Conservation (phyloP, 2,797 vertebrate species). For the Falco naumanni region DNA sequence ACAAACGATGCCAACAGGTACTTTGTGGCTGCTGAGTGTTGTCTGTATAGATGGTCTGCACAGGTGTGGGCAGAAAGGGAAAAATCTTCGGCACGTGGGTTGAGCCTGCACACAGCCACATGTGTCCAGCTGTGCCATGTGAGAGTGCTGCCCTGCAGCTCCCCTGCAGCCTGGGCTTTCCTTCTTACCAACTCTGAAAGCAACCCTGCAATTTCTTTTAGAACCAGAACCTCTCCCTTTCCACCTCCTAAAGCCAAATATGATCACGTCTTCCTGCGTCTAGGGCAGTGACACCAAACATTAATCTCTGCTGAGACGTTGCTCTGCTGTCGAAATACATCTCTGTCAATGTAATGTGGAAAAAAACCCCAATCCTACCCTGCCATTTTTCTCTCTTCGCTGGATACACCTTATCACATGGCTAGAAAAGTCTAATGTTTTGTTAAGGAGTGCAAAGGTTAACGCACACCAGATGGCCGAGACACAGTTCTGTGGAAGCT, state of each 20-base stretch:
- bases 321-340: neutral
- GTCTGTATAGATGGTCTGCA: neutral
- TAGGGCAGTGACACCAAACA: constrained; percentile 12
- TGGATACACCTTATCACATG: constrained; percentile 69
- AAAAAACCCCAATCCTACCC: neutral
- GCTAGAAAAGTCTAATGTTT: constrained; percentile 75
- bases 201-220: constrained; percentile 38
- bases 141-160: neutral
- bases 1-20: neutral
- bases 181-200: neutral
- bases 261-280: neutral
- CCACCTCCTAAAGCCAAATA: neutral
- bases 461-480: constrained; percentile 75
- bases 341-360: constrained; percentile 13
- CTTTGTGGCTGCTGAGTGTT: neutral
- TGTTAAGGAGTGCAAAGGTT: constrained; percentile 77
- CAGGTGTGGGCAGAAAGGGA: neutral
- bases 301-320: neutral
- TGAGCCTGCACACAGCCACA: no score
- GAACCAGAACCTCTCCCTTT: neutral
- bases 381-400: constrained; percentile 47
- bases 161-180: neutral
- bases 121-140: rapidly evolving
- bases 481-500: neutral
- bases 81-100: neutral